A percentile compares a stretch with the other conserved stretches of the same genome.
These are phyloP conservation scores for Riparia riparia DNA, from an alignment of 2,113 vertebrate genomes.

Conservation along the genomic window DNA sequence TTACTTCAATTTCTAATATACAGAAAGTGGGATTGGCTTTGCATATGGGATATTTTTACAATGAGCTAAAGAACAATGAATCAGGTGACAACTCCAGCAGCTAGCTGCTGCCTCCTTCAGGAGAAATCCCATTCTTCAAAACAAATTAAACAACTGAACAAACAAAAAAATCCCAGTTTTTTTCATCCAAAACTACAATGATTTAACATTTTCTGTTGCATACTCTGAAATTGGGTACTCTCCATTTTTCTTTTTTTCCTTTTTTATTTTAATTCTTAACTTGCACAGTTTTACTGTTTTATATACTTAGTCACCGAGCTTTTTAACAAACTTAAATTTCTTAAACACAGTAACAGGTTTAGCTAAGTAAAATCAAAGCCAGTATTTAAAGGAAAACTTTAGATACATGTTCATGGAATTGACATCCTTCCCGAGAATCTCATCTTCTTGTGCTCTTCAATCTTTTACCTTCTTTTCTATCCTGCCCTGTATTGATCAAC, in stretches of 20 bases:
- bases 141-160: background rate
- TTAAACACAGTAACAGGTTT: background rate
- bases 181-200: background rate
- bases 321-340: background rate
- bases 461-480: background rate
- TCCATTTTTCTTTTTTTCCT: background rate
- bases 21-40: background rate
- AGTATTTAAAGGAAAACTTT: background rate
- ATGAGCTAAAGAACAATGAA: background rate
- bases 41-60: background rate
- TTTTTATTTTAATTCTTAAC: background rate
- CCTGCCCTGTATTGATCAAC: background rate
- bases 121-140: background rate
- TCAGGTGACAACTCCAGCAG: background rate
- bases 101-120: background rate
- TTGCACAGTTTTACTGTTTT: background rate
- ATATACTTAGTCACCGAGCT: background rate
- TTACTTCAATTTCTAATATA: background rate
- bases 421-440: background rate
- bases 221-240: background rate
- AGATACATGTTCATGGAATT: background rate
- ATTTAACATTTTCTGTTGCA: background rate
- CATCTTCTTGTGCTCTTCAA: background rate
- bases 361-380: background rate
- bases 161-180: rapidly evolving